Base-by-base conservation (phyloP, 2,113 vertebrate species). In the Anarhynchus alexandrinus region DNA sequence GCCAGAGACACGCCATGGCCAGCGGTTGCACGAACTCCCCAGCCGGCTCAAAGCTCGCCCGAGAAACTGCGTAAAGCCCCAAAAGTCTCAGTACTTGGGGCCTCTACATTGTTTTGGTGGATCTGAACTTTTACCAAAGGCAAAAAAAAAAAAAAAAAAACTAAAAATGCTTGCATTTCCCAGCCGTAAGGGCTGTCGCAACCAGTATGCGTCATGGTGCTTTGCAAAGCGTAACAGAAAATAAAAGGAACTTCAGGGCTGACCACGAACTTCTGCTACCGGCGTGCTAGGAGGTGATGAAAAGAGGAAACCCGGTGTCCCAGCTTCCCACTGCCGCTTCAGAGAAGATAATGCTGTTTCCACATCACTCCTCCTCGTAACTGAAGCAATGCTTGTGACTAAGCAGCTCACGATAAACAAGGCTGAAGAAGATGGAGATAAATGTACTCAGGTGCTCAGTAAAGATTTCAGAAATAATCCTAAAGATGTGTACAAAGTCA, bases 1-100 rank as follows among this genome's bases (percentile, higher is more conserved):
- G n/a, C 3, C 22, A 15, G 27, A 12, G 29, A 11, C 23, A 2
- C 0, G 3, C 38, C 3, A 0, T 6, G 43, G 2, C 9, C 26
- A 14, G 23, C 2, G 2, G 6, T 26, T 23, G 23, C 47, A 27
- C 42, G 5, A 9, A 5, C 12, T 64, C 9, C 40, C 29, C 4
- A 19, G 29, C 0, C 3, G 15, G 19, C 23, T 30, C 47, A 12
- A 71, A 81, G 15, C 4, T 57, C 19, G 0, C 4, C 16, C 29
- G 74, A 17, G 57, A 77, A 47, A 16, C 42, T 14, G 1, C 6
- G 7, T 8, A 23, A 57, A 86, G 21, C 34, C 9, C 14, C 10
- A 5, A 2, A 42, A 77, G 26, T 4, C 55, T 69, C 40, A 3
- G 7, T 29, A 3, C 23, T 77, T 61, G 6, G 27, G 2, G 57